Conservation (phyloP, 2,888 invertebrate species). For the Stenolophus ochropezus region DNA sequence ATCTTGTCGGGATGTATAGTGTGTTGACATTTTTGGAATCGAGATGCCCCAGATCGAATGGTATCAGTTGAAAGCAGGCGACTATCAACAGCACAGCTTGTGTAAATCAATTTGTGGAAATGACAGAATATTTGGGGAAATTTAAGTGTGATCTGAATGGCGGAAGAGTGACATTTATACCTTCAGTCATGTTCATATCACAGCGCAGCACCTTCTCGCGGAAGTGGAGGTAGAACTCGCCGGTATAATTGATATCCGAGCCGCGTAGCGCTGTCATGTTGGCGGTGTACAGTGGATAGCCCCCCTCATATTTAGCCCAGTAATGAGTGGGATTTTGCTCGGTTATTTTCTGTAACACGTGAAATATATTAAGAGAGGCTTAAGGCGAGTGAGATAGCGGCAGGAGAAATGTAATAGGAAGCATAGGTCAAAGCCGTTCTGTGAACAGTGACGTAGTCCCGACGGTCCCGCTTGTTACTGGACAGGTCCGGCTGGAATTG, state of each 20-base stretch:
- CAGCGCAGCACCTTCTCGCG: conserved; percentile 77
- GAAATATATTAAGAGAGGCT: conserved; percentile 27
- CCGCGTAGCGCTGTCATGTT: conserved; percentile 78
- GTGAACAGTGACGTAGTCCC: conserved; percentile 50
- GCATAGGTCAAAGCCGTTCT: conserved; percentile 37
- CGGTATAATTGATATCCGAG: conserved; percentile 77
- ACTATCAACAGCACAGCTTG: too few species aligned
- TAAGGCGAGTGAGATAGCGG: not conserved
- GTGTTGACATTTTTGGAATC: too few species aligned
- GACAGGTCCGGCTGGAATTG: conserved; percentile 52
- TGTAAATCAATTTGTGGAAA: not conserved
- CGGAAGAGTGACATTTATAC: conserved; percentile 65
- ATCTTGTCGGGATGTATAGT: too few species aligned
- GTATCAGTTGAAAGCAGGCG: too few species aligned
- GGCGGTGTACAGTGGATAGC: conserved; percentile 75
- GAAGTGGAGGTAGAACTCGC: conserved; percentile 77
- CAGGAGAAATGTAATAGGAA: conserved; percentile 4
- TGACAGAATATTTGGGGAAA: too few species aligned
- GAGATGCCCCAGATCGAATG: too few species aligned
- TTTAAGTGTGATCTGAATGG: not conserved
- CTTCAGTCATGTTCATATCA: conserved; percentile 82
- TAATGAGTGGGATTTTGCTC: conserved; percentile 77
- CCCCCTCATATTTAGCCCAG: conserved; percentile 74
- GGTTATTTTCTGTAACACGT: conserved; percentile 74
- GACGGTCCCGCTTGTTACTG: conserved; percentile 10